These are phyloP conservation scores for Exaiptasia diaphana DNA, from an alignment of 64 coral and sea anemone species.

Conservation along the genomic window DNA sequence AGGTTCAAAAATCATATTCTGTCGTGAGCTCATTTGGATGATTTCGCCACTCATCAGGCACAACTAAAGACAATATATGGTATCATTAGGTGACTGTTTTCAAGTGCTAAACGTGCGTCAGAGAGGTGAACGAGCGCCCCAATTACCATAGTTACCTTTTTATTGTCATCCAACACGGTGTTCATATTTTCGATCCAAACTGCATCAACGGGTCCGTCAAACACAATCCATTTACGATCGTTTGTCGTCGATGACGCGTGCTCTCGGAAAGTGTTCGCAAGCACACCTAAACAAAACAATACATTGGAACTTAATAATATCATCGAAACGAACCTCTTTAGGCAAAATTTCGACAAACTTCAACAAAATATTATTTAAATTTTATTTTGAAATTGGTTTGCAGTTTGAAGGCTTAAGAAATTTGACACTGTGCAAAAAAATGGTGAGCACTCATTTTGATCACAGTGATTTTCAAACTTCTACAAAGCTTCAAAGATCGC, in stretches of 20 bases:
- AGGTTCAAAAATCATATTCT: conserved; percentile 99
- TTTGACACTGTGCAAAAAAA: too few relatives aligned
- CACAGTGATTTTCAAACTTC: too few relatives aligned
- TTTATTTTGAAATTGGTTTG: too few relatives aligned
- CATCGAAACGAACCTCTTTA: neutral
- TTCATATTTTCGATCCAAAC: conserved; percentile 99
- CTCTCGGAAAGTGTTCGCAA: conserved; percentile 96
- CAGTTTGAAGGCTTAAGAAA: too few relatives aligned
- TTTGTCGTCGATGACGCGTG: conserved; percentile 72
- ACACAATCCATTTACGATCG: conserved; percentile 96
- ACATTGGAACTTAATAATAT: neutral
- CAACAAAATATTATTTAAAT: too few relatives aligned
- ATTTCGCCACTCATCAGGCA: conserved; percentile 99
- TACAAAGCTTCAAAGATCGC: too few relatives aligned
- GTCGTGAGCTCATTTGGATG: conserved; percentile 87
- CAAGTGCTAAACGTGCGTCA: too few relatives aligned
- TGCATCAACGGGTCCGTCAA: conserved; percentile 94
- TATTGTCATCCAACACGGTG: conserved; percentile 87
- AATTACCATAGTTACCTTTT: conserved; percentile 42
- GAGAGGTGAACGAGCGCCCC: too few relatives aligned
- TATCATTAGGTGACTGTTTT: neutral
- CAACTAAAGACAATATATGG: conserved; percentile 32
- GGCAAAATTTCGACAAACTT: too few relatives aligned
- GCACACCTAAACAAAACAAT: conserved; percentile 55
- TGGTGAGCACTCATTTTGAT: too few relatives aligned